Evolutionary conservation across 2,797 vertebrate genomes (phyloP).

Genomic region (Alfaro cultratus): DNA sequence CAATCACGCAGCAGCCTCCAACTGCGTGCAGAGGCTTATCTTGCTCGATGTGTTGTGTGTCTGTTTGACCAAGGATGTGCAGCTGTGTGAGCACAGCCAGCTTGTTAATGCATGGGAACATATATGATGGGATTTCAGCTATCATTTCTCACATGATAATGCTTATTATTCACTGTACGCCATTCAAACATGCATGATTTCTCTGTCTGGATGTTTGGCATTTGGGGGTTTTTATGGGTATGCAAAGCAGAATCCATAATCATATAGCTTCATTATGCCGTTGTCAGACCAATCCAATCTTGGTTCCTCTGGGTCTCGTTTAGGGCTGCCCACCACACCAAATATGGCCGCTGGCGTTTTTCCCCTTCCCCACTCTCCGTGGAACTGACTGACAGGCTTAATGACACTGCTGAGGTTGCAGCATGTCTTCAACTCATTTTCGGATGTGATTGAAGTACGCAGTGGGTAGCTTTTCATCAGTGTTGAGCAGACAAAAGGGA

Average conservation of each 20-base stretch:
- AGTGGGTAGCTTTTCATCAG: constrained; percentile 81
- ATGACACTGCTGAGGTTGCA: constrained; percentile 74
- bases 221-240: constrained; percentile 60
- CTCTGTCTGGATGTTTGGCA: constrained; percentile 61
- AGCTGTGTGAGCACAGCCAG: constrained; percentile 27
- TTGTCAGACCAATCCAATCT: constrained; percentile 45
- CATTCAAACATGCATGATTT: constrained; percentile 63
- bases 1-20: constrained; percentile 72
- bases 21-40: constrained; percentile 65
- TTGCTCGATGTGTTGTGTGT: constrained; percentile 54
- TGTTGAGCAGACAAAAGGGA: constrained; percentile 77
- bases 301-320: constrained; percentile 60
- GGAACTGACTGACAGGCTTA: constrained; percentile 76
- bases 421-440: constrained; percentile 76
- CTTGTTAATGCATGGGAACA: constrained; percentile 58
- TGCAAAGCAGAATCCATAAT: constrained; percentile 59
- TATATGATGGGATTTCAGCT: constrained; percentile 66
- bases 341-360: constrained; percentile 47
- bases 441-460: constrained; percentile 79
- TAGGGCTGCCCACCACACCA: constrained; percentile 34
- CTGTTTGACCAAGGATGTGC: constrained; percentile 17
- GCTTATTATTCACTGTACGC: constrained; percentile 45
- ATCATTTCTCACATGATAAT: constrained; percentile 54
- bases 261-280: constrained; percentile 67
- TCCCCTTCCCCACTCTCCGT: constrained; percentile 48